phyloP scores from a whole-genome alignment of 2,797 vertebrate genomes.

The Lagorchestes hirsutus region DNA sequence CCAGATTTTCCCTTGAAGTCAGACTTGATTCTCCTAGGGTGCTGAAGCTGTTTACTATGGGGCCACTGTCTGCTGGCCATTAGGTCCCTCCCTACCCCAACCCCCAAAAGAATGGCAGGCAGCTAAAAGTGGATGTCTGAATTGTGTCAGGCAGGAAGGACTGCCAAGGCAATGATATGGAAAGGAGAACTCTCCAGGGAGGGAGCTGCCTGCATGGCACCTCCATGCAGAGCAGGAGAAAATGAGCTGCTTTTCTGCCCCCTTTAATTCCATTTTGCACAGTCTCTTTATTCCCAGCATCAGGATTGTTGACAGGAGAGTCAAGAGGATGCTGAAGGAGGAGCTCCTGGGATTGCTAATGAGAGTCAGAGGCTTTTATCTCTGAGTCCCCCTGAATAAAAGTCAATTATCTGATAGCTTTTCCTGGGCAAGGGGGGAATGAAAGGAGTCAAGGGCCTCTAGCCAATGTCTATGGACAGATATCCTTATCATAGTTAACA shows the following conservation, averaged over 20 bases:
- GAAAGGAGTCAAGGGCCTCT: slow-evolving; percentile 50
- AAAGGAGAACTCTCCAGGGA: slow-evolving; percentile 36
- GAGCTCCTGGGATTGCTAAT: slow-evolving; percentile 64
- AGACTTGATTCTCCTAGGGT: slow-evolving; percentile 45
- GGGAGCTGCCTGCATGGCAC: background rate
- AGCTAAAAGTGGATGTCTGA: slow-evolving; percentile 26
- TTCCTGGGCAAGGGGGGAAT: slow-evolving; percentile 7
- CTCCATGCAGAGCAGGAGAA: slow-evolving; percentile 54
- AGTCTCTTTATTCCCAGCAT: slow-evolving; percentile 69
- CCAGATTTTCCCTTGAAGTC: slow-evolving; percentile 51
- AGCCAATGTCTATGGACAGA: slow-evolving; percentile 62
- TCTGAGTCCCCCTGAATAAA: slow-evolving; percentile 55
- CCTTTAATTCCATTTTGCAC: slow-evolving; percentile 57
- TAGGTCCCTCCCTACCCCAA: slow-evolving; percentile 26
- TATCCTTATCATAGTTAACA: slow-evolving; percentile 45
- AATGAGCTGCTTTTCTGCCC: background rate
- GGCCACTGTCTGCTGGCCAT: background rate
- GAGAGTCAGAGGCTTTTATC: slow-evolving; percentile 52
- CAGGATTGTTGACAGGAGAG: slow-evolving; percentile 65
- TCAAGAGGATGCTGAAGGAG: slow-evolving; percentile 43
- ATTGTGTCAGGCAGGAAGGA: slow-evolving; percentile 25
- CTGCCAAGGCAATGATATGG: slow-evolving; percentile 32
- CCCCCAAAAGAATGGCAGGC: slow-evolving; percentile 51
- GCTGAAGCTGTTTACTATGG: slow-evolving; percentile 26
- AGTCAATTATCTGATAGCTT: slow-evolving; percentile 65